Percentiles rank a stretch among this genome's conserved stretches.
Conservation (phyloP, 2,113 vertebrate genomes). For the Mesitornis unicolor region DNA sequence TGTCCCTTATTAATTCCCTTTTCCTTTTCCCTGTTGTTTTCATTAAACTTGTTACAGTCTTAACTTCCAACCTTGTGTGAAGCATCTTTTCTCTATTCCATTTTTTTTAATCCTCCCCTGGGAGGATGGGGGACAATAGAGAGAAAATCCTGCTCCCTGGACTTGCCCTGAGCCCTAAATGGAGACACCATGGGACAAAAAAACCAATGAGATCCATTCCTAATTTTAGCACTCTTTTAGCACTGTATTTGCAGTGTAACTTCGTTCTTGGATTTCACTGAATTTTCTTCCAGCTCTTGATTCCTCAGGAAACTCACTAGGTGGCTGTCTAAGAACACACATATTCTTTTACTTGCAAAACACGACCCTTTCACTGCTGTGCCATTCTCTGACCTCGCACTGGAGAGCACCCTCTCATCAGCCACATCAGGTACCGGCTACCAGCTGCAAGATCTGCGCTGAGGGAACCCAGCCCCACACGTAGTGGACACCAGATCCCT, state of each 20-base stretch:
- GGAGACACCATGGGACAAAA: no score
- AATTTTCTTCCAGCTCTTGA: neutral
- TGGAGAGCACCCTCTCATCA: neutral
- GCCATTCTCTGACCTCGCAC: neutral
- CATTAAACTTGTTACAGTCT: no score
- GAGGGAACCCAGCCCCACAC: neutral
- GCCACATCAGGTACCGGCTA: neutral
- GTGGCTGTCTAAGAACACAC: conserved; percentile 45
- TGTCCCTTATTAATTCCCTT: no score
- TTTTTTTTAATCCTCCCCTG: no score
- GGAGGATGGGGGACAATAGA: no score
- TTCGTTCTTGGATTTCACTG: neutral
- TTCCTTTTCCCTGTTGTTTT: no score
- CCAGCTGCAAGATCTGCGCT: neutral
- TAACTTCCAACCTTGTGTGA: no score
- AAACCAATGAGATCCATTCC: neutral
- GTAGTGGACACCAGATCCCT: neutral
- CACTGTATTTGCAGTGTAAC: neutral
- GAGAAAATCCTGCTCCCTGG: no score
- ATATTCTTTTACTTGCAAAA: fast-evolving
- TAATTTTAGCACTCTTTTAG: neutral
- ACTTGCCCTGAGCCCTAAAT: no score
- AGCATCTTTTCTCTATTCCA: no score
- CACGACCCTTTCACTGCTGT: fast-evolving
- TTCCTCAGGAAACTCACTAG: neutral